Evolutionary conservation across 2,888 invertebrate species (phyloP).

Genomic region (Spisula solida): DNA sequence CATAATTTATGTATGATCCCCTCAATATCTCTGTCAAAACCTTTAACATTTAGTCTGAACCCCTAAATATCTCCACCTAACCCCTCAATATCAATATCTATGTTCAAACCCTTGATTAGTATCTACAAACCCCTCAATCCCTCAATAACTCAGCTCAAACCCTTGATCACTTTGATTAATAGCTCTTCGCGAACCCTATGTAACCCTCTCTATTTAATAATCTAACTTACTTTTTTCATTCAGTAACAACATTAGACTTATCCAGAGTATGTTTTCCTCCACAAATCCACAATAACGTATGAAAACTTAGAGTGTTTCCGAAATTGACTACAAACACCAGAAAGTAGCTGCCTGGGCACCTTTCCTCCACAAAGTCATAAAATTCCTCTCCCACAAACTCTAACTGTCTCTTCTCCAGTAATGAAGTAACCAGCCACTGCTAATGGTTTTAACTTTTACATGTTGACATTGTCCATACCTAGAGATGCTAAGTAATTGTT

Average conservation of each 20-base stretch:
- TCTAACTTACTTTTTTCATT: not conserved
- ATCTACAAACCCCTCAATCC: no score
- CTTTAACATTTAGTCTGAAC: no score
- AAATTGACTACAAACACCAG: not conserved
- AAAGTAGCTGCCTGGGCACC: not conserved
- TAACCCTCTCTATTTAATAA: not conserved
- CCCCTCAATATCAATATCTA: no score
- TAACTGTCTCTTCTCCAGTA: constrained; percentile 15
- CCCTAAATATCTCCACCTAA: no score
- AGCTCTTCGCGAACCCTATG: no score
- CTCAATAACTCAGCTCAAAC: no score
- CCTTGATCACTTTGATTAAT: no score
- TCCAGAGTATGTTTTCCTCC: not conserved
- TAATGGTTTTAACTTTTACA: constrained; percentile 36
- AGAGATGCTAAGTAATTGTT: constrained; percentile 49
- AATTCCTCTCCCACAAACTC: constrained; percentile 8
- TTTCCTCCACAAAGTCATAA: not conserved
- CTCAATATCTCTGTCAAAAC: no score
- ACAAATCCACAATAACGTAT: not conserved
- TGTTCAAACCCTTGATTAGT: no score
- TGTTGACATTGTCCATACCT: constrained; percentile 40
- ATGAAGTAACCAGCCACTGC: constrained; percentile 21
- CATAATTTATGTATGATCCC: no score
- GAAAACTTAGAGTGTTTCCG: not conserved
- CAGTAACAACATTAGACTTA: not conserved